Evolutionary conservation across 2,113 vertebrate genomes (phyloP).

Genomic region (Cavia aperea): DNA sequence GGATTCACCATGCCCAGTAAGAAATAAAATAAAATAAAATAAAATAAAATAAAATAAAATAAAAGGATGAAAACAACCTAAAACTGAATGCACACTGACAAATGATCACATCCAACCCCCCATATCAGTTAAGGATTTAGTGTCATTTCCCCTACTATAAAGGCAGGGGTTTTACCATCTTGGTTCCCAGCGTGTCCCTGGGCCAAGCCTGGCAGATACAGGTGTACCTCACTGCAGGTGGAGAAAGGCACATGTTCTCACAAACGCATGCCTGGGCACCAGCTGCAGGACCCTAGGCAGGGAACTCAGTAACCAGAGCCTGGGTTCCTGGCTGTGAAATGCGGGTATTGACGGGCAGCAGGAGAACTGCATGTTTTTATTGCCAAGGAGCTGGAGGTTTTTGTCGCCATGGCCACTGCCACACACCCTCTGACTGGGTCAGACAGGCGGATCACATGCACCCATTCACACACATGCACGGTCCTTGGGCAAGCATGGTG

Average conservation of each 20-base stretch:
- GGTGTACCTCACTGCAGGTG: neutral
- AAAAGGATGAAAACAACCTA: neutral
- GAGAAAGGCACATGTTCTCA: neutral
- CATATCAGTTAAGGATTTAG: neutral
- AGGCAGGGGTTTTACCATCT: neutral
- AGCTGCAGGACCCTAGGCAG: neutral
- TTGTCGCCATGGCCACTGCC: neutral
- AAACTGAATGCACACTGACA: neutral
- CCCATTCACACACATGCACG: accelerated
- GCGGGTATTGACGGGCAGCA: neutral
- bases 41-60: neutral
- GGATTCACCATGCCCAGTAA: neutral
- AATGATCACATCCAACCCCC: neutral
- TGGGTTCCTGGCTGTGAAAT: neutral
- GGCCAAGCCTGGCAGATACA: neutral
- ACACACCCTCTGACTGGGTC: too few species aligned
- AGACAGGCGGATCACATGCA: neutral
- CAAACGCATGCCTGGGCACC: too few species aligned
- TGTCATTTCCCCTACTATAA: neutral
- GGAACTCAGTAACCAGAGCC: neutral
- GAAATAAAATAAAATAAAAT: neutral
- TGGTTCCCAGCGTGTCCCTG: neutral
- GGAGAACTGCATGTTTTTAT: neutral
- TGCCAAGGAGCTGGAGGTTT: neutral
- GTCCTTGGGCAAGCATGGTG: too few species aligned